These are phyloP conservation scores for Phalacrocorax carbo DNA, from an alignment of 2,113 vertebrate species.

Conservation along the genomic window DNA sequence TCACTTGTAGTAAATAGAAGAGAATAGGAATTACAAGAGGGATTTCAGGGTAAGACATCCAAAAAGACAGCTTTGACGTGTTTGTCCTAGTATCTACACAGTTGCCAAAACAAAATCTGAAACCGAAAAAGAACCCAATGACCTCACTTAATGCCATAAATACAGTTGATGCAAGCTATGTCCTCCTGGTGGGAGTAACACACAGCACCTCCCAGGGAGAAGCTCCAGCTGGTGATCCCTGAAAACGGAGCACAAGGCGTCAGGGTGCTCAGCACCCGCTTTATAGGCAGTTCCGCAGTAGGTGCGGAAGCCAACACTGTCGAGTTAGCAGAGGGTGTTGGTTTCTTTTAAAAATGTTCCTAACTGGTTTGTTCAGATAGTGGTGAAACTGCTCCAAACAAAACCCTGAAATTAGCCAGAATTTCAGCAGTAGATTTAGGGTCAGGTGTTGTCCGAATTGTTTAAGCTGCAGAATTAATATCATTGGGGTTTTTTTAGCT, in stretches of 20 bases:
- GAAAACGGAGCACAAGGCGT: neutral
- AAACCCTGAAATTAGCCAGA: neutral
- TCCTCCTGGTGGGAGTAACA: neutral
- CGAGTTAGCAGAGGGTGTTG: neutral
- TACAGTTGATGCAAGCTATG: neutral
- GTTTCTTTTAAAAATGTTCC: neutral
- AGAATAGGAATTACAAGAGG: neutral
- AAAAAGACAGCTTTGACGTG: neutral
- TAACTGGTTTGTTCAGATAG: neutral
- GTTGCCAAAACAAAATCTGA: neutral
- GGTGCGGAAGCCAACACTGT: neutral
- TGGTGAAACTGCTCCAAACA: neutral
- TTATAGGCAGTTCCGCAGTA: neutral
- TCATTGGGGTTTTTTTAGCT: neutral
- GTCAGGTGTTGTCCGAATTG: neutral
- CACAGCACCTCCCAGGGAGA: neutral
- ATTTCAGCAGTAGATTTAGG: neutral
- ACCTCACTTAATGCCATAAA: neutral
- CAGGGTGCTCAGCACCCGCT: neutral
- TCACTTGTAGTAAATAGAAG: neutral
- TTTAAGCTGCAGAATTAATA: neutral
- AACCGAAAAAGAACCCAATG: fast-evolving
- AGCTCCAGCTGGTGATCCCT: neutral
- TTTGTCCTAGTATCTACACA: neutral
- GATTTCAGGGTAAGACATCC: neutral